A percentile compares a stretch with the other conserved stretches of the same genome.
Conservation (phyloP, 1,140 invertebrate species). For the Drosophila trapezifrons region DNA sequence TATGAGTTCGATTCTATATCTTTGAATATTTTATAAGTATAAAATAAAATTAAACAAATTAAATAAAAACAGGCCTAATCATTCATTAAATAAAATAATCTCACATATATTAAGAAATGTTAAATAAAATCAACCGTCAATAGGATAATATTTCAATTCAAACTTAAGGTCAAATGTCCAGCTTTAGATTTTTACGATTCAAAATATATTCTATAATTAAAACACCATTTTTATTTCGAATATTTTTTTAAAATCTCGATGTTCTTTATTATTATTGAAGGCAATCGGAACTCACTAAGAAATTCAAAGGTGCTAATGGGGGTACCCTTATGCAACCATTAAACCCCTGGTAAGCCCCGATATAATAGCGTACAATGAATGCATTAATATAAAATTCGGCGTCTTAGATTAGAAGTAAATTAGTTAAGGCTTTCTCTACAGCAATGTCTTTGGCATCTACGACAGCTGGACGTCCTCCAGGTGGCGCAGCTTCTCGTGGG, state of each 20-base stretch:
- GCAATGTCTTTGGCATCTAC: constrained; percentile 57
- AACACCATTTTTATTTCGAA: neutral
- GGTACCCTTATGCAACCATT: no score
- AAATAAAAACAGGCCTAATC: no score
- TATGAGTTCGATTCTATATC: no score
- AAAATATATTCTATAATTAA: neutral
- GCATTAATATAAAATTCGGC: constrained; percentile 63
- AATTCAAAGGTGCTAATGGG: no score
- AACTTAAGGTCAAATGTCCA: no score
- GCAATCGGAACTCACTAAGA: constrained; percentile 1
- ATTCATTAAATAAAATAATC: no score
- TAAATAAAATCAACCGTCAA: no score
- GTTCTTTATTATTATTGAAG: constrained; percentile 62
- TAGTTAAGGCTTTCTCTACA: constrained; percentile 47
- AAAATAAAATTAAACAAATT: no score
- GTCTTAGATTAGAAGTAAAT: constrained; percentile 62
- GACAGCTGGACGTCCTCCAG: constrained; percentile 76
- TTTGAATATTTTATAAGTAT: no score
- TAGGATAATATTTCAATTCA: no score
- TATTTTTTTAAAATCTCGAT: constrained; percentile 43
- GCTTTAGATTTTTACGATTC: neutral
- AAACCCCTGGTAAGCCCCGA: neutral
- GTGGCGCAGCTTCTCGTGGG: constrained; percentile 66
- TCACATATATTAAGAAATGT: no score
- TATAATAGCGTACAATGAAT: constrained; percentile 50